Evolutionary conservation across 2,797 vertebrate genomes (phyloP).

Genomic region (Onychomys leucogaster): DNA sequence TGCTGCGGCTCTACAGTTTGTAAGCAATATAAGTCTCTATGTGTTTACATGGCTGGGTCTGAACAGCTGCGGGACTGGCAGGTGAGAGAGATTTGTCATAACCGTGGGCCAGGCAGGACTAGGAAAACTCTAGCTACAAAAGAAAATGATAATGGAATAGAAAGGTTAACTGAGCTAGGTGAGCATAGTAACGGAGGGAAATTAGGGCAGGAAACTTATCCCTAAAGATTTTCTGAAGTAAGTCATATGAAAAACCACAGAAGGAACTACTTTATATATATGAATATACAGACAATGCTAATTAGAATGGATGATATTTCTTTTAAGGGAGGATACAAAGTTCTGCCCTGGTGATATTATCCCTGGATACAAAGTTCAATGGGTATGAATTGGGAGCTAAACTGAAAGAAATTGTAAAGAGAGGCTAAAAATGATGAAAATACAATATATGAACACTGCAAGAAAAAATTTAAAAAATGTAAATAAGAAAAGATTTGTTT

Average conservation of each 20-base stretch:
- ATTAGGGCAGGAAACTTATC: not conserved
- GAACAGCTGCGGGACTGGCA: no score
- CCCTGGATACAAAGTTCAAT: not conserved
- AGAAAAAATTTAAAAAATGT: not conserved
- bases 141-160: not conserved
- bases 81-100: no score
- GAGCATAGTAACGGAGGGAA: not conserved
- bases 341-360: not conserved
- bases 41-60: no score
- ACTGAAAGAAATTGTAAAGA: rapidly evolving
- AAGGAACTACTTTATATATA: no score
- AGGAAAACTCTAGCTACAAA: no score
- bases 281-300: not conserved
- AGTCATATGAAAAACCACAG: not conserved
- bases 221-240: not conserved
- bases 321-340: not conserved
- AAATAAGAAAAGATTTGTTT: not conserved
- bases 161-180: not conserved
- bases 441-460: not conserved
- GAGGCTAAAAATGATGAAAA: not conserved
- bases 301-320: not conserved
- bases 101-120: no score
- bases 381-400: not conserved
- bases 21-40: no score
- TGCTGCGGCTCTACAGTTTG: no score